Base-by-base conservation (phyloP, 1,140 invertebrate species). In the Battus philenor region DNA sequence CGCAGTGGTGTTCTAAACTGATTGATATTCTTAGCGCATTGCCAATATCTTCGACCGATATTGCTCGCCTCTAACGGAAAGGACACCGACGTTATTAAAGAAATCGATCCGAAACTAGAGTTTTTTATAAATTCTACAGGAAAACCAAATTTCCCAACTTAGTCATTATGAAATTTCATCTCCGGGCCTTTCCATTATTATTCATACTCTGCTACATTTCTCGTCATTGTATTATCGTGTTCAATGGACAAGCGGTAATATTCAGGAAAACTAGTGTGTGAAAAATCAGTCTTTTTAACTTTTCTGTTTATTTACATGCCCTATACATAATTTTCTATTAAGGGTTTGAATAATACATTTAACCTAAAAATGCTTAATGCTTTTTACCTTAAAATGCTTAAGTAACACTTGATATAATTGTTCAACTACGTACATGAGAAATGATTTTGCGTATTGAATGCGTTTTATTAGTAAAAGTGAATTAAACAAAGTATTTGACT, bases 1-100 rank as follows among this genome's bases (percentile, higher is more conserved):
- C 39, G 44, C 30, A 45, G 44, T 43, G 16, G 44, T 46, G 36
- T 45, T 38, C 41, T 43, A 20, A 33, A 41, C 56, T 68, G 60
- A 67, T 73, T 68, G 50, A 44, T 69, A 69, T 73, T 69, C 69
- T 59, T 53, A 53, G 31, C 45, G 54, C 59, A 52, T 44, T 47
- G 41, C 43, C 57, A 69, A 69, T 73, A 63, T 56, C 54, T 29
- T 32, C 32, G 39, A 24, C 46, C 46, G 38, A 50, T 64, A 55
- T 50, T 47, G 29, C 44, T 36, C 30, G 44, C 15, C 38, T 34
- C 32, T 13, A 24, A n/a, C 36, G n/a, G 22, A 41, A 29, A 41
- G 36, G 36, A 41, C 26, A 41, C 38, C 22, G 2, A 10, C 38
- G 38, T 41, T 41, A 41, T 41, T 45, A 32, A 52, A 20, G n/a